Percentiles rank a stretch among this genome's conserved stretches.
phyloP scores from a whole-genome alignment of 2,113 vertebrate genomes.

The Odontesthes bonariensis region DNA sequence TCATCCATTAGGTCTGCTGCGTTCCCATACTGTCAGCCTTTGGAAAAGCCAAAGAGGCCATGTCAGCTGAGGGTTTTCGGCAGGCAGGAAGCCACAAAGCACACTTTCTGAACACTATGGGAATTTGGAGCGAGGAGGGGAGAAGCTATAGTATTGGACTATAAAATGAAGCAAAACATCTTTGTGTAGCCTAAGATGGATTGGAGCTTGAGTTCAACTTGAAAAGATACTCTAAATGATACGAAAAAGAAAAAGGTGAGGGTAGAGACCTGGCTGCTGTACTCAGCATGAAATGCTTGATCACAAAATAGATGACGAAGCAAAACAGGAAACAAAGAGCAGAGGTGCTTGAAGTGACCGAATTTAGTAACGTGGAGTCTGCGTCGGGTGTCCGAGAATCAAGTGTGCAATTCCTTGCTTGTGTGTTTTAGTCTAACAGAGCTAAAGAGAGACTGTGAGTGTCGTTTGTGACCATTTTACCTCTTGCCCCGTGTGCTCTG shows the following conservation, averaged over 20 bases:
- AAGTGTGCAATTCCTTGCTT: constrained; percentile 11
- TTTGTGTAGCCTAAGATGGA: constrained; percentile 51
- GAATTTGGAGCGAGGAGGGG: constrained; percentile 37
- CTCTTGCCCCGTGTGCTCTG: constrained; percentile 90
- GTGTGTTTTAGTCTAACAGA: constrained; percentile 25
- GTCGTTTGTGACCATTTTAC: constrained; percentile 83
- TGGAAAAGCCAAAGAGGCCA: constrained; percentile 66
- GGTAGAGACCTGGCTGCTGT: not conserved
- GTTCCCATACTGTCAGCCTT: constrained; percentile 77
- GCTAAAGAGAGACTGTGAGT: constrained; percentile 12
- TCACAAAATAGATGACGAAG: constrained; percentile 34
- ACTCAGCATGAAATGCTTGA: constrained; percentile 38
- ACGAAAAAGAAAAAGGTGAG: constrained; percentile 24
- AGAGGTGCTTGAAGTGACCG: not conserved
- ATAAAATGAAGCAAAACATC: constrained; percentile 49
- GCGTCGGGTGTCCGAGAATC: constrained; percentile 6
- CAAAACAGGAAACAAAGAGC: constrained; percentile 2
- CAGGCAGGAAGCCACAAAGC: constrained; percentile 47
- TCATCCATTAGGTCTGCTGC: constrained; percentile 75
- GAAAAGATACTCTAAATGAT: constrained; percentile 37
- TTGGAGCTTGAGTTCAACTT: constrained; percentile 29
- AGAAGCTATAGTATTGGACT: constrained; percentile 42
- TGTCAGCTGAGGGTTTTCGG: constrained; percentile 58
- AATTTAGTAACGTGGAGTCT: constrained; percentile 8
- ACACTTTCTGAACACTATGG: constrained; percentile 30